Conservation (phyloP, 2,797 vertebrate species). For the Amblyopsis hoosieri region DNA sequence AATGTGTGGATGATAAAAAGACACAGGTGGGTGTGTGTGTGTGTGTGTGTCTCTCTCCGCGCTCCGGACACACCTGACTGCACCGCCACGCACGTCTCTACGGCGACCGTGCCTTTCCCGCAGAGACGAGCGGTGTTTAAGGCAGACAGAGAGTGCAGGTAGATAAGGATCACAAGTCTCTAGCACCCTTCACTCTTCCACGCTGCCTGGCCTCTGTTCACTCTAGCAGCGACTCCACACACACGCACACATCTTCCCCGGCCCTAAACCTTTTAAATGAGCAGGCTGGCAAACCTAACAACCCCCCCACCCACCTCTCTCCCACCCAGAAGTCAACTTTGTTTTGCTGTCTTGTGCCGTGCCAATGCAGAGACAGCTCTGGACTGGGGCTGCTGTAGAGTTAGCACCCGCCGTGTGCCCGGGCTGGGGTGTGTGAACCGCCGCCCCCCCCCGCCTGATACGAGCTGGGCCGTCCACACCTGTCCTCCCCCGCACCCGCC, state of each 20-base stretch:
- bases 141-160: slow-evolving; percentile 31
- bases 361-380: slow-evolving; percentile 7
- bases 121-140: slow-evolving; percentile 48
- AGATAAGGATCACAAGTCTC: slow-evolving; percentile 34
- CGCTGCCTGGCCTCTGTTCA: slow-evolving; percentile 18
- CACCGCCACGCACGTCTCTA: too few species aligned
- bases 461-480: too few species aligned
- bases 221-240: slow-evolving; percentile 44
- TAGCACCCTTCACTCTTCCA: slow-evolving; percentile 14
- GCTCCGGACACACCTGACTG: too few species aligned
- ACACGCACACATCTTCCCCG: slow-evolving; percentile 44
- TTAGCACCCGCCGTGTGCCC: too few species aligned
- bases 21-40: too few species aligned
- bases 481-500: too few species aligned
- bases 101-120: slow-evolving; percentile 20
- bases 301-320: slow-evolving; percentile 1
- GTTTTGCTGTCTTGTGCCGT: slow-evolving; percentile 31
- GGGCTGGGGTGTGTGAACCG: too few species aligned
- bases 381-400: not conserved
- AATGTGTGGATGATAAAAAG: too few species aligned
- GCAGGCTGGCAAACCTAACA: slow-evolving; percentile 7
- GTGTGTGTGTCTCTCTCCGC: not conserved
- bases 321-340: slow-evolving; percentile 10
- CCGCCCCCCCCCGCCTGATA: too few species aligned
- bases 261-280: slow-evolving; percentile 30